phyloP scores from a whole-genome alignment of 2,888 invertebrate genomes.

The Hofmannophila pseudospretella region DNA sequence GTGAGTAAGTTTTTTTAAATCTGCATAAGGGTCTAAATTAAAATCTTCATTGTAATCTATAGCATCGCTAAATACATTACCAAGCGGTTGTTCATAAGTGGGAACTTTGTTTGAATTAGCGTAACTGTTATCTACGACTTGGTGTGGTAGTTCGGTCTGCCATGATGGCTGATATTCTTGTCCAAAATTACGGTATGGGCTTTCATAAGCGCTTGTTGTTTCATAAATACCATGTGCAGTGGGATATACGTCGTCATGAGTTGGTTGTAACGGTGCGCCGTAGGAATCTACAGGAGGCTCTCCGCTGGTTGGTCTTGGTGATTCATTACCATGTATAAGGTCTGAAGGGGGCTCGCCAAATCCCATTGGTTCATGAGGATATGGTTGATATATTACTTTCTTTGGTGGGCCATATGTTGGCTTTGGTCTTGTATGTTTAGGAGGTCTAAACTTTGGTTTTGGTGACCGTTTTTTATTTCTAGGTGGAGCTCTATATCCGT shows the following conservation, averaged over 20 bases:
- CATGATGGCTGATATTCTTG: slow-evolving; percentile 19
- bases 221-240: slow-evolving; percentile 23
- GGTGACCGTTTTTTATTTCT: slow-evolving; percentile 29
- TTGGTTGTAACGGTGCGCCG: slow-evolving; percentile 36
- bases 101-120: slow-evolving; percentile 33
- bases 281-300: slow-evolving; percentile 55
- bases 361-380: slow-evolving; percentile 32
- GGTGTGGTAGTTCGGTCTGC: slow-evolving; percentile 24
- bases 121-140: slow-evolving; percentile 28
- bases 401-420: slow-evolving; percentile 32
- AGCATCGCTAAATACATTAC: slow-evolving; percentile 22
- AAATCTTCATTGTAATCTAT: slow-evolving; percentile 24
- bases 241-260: slow-evolving; percentile 24
- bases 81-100: slow-evolving; percentile 23
- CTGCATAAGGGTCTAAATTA: slow-evolving; percentile 22
- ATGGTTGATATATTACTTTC: slow-evolving; percentile 13
- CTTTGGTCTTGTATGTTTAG: slow-evolving; percentile 10
- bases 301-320: slow-evolving; percentile 27
- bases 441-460: slow-evolving; percentile 30
- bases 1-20: no score
- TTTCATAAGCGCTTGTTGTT: slow-evolving; percentile 17
- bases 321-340: slow-evolving; percentile 22
- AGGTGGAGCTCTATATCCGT: slow-evolving; percentile 21
- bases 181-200: slow-evolving; percentile 4
- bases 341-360: slow-evolving; percentile 59